phyloP scores from a whole-genome alignment of 2,113 vertebrate genomes.

The Sinocyclocheilus rhinocerous region DNA sequence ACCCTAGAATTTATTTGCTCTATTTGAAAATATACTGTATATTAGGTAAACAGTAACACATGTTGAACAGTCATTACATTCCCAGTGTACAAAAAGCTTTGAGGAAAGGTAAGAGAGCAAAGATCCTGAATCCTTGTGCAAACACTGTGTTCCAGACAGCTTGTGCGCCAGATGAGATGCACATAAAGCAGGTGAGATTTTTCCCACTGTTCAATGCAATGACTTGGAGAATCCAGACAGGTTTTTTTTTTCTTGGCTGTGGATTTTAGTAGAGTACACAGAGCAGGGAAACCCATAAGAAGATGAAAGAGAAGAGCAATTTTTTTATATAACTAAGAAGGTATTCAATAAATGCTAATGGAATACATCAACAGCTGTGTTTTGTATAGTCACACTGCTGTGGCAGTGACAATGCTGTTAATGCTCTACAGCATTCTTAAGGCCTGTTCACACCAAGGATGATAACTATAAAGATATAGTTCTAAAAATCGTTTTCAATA shows the following conservation, averaged over 20 bases:
- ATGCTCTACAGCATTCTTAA: neutral
- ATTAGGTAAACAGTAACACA: neutral
- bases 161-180: constrained; percentile 31
- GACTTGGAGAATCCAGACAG: neutral
- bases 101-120: neutral
- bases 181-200: constrained; percentile 53
- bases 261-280: neutral
- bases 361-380: neutral
- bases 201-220: constrained; percentile 39
- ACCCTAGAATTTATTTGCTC: neutral
- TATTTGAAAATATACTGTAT: neutral
- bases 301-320: constrained; percentile 2
- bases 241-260: neutral
- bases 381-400: neutral
- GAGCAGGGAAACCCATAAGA: neutral
- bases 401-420: neutral
- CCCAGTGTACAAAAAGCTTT: neutral
- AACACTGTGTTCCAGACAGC: constrained; percentile 31
- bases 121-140: constrained; percentile 31
- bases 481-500: no score
- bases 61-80: neutral
- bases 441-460: no score
- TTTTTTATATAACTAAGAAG: neutral
- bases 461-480: no score
- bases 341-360: constrained; percentile 25